These are phyloP conservation scores for Aporrectodea caliginosa DNA, from an alignment of 1,140 invertebrate species.

Conservation along the genomic window DNA sequence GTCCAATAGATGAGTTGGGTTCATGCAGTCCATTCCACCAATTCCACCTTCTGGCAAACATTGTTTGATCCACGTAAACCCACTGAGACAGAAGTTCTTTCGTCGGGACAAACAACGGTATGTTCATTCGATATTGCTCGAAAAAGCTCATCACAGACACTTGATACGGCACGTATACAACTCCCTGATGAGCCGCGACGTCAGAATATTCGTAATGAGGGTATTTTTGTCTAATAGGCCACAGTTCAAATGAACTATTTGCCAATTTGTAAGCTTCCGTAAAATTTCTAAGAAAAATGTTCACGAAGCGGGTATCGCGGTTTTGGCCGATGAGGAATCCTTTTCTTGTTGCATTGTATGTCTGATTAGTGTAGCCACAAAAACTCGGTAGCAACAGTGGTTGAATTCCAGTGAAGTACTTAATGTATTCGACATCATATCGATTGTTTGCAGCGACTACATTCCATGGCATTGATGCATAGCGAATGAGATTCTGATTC, in stretches of 20 bases:
- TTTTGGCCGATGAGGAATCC: neutral
- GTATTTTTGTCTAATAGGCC: slow-evolving; percentile 14
- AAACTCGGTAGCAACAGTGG: neutral
- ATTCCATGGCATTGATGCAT: slow-evolving; percentile 18
- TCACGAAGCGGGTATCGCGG: neutral
- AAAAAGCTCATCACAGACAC: slow-evolving; percentile 21
- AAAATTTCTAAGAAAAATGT: slow-evolving; percentile 6
- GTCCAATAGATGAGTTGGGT: neutral
- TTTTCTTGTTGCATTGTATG: neutral
- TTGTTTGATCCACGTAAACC: neutral
- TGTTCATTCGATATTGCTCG: slow-evolving; percentile 29
- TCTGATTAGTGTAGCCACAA: neutral
- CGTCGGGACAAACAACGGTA: slow-evolving; percentile 34
- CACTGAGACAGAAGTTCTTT: slow-evolving; percentile 25
- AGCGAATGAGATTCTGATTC: slow-evolving; percentile 25
- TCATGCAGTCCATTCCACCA: neutral
- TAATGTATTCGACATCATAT: slow-evolving; percentile 32
- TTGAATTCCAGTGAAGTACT: slow-evolving; percentile 15
- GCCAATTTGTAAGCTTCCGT: neutral
- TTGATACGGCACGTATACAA: slow-evolving; percentile 33
- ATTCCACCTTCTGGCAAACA: neutral
- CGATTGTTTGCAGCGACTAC: slow-evolving; percentile 21
- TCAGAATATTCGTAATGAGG: slow-evolving; percentile 7
- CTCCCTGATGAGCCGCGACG: slow-evolving; percentile 28
- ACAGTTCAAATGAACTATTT: neutral